phyloP scores from a whole-genome alignment of 2,113 vertebrate genomes.

The Cynopterus brachyotis region DNA sequence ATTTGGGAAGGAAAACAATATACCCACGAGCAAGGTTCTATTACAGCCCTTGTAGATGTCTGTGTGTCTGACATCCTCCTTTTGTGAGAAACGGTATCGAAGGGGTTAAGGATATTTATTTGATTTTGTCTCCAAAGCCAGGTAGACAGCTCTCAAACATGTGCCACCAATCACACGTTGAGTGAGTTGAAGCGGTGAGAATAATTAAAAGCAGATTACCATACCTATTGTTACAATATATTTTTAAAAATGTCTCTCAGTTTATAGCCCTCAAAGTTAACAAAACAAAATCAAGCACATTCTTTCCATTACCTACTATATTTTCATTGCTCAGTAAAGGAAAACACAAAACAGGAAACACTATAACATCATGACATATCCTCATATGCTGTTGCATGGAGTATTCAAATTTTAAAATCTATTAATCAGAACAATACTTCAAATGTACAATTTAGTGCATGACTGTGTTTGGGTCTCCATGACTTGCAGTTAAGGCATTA shows the following conservation, averaged over 20 bases:
- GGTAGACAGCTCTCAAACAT: background rate
- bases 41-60: no score
- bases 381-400: background rate
- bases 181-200: background rate
- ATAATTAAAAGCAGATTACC: background rate
- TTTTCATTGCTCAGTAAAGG: slow-evolving; percentile 12
- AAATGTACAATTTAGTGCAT: background rate
- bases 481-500: background rate
- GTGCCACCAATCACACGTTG: background rate
- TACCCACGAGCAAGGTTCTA: background rate
- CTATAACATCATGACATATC: background rate
- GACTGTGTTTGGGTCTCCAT: background rate
- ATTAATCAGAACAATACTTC: background rate
- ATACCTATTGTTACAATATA: background rate
- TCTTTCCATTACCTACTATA: background rate
- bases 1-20: background rate
- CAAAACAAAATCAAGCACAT: background rate
- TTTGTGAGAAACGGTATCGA: background rate
- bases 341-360: background rate
- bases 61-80: background rate
- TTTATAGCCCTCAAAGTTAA: background rate
- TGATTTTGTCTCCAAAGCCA: background rate
- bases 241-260: background rate
- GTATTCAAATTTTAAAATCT: background rate
- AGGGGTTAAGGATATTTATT: background rate